phyloP scores from a whole-genome alignment of 2,113 vertebrate genomes.

The Melospiza melodia region DNA sequence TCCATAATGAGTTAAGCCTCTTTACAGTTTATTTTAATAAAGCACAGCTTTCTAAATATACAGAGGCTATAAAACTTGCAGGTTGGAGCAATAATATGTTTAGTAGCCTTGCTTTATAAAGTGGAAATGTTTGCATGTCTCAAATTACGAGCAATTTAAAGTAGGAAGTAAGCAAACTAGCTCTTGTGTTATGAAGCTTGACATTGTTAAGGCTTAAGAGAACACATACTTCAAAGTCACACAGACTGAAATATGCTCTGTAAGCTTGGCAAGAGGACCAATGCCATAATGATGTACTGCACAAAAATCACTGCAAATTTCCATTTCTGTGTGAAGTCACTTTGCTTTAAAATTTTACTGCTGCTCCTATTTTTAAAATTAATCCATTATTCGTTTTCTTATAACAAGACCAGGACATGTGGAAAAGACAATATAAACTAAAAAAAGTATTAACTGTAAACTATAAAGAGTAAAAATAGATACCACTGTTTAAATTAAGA shows the following conservation, averaged over 20 bases:
- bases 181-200: conserved; percentile 81
- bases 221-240: conserved; percentile 75
- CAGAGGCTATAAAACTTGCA: conserved; percentile 79
- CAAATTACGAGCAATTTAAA: conserved; percentile 83
- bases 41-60: conserved; percentile 75
- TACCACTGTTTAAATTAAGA: not conserved
- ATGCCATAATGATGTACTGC: not conserved
- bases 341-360: not conserved
- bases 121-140: conserved; percentile 84
- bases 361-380: not conserved
- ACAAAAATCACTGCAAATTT: not conserved
- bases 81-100: conserved; percentile 81
- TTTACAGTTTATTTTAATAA: conserved; percentile 84
- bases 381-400: not conserved
- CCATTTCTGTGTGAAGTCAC: not conserved
- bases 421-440: not conserved
- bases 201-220: conserved; percentile 81
- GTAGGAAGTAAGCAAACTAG: conserved; percentile 79
- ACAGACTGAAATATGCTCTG: conserved; percentile 68
- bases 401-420: not conserved
- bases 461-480: not conserved
- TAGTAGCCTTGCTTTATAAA: conserved; percentile 81
- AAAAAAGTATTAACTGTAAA: not conserved
- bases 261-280: conserved; percentile 5
- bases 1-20: conserved; percentile 78